These are phyloP conservation scores for Decapterus maruadsi DNA, from an alignment of 2,797 vertebrate genomes.

Conservation along the genomic window DNA sequence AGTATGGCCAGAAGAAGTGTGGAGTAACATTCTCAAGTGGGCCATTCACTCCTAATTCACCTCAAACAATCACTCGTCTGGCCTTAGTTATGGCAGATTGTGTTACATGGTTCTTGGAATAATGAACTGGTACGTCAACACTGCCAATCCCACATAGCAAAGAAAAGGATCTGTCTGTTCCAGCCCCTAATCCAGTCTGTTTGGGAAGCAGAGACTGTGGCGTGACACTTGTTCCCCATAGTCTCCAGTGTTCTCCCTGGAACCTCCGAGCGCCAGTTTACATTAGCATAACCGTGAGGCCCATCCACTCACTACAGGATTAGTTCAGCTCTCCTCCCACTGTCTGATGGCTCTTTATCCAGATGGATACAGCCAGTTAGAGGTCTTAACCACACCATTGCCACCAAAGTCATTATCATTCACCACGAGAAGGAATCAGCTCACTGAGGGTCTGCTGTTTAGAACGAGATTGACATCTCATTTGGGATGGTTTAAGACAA, in stretches of 20 bases:
- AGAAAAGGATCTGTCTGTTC: conserved; percentile 66
- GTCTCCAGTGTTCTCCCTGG: conserved; percentile 57
- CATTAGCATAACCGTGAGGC: conserved; percentile 83
- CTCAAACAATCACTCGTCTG: conserved; percentile 66
- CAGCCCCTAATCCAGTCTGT: conserved; percentile 70
- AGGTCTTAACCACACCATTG: conserved; percentile 72
- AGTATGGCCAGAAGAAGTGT: conserved; percentile 39
- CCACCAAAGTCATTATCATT: conserved; percentile 82
- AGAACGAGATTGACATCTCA: conserved; percentile 78
- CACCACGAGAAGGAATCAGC: conserved; percentile 76
- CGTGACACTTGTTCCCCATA: conserved; percentile 71
- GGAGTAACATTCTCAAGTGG: conserved; percentile 64
- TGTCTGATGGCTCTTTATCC: conserved; percentile 84
- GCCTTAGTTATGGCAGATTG: conserved; percentile 68
- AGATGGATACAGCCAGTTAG: conserved; percentile 76
- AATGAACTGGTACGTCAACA: conserved; percentile 69
- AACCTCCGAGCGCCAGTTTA: conserved; percentile 61
- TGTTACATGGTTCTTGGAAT: conserved; percentile 73
- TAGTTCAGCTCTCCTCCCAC: conserved; percentile 84
- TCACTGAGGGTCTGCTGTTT: conserved; percentile 73
- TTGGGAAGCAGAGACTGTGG: conserved; percentile 68
- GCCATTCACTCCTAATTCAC: conserved; percentile 62
- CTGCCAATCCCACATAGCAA: conserved; percentile 65
- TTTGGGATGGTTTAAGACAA: conserved; percentile 75
- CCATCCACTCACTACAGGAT: conserved; percentile 80